Conservation (phyloP, 1,140 invertebrate species). For the Leptopilina boulardi region DNA sequence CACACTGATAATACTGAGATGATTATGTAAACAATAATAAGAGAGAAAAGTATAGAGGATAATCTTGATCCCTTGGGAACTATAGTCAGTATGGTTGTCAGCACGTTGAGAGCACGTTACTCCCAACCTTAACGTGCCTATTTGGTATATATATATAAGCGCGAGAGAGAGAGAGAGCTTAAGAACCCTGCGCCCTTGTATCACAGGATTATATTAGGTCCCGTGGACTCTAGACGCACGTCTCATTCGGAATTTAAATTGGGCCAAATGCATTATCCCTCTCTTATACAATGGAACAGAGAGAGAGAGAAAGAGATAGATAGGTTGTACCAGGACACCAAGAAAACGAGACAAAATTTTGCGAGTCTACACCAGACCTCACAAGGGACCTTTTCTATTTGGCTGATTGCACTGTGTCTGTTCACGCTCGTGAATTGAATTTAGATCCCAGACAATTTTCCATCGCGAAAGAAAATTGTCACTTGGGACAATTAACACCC, state of each 20-base stretch:
- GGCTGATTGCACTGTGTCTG: constrained; percentile 15
- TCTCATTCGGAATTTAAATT: constrained; percentile 65
- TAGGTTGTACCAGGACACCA: constrained; percentile 55
- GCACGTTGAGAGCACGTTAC: constrained; percentile 53
- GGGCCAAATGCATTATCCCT: constrained; percentile 56
- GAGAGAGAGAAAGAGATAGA: no score
- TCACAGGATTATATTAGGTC: constrained; percentile 64
- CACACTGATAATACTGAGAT: no score
- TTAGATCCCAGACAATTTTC: neutral
- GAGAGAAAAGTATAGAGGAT: neutral
- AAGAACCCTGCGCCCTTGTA: constrained; percentile 58
- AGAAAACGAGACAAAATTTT: constrained; percentile 54
- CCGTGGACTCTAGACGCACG: constrained; percentile 50
- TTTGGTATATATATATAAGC: constrained; percentile 49
- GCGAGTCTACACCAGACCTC: constrained; percentile 22
- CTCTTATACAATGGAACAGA: neutral
- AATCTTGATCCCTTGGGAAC: neutral
- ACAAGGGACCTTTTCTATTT: constrained; percentile 30
- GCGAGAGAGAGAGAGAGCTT: constrained; percentile 60
- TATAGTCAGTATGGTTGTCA: constrained; percentile 24
- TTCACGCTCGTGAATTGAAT: constrained; percentile 5
- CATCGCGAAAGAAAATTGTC: neutral
- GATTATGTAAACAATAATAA: neutral
- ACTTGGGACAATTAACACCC: neutral
- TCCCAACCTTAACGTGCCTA: constrained; percentile 60